A percentile compares a stretch with the other conserved stretches of the same genome.
Evolutionary conservation across 1,140 invertebrate species (phyloP).

Genomic region (Lepidurus couesii): DNA sequence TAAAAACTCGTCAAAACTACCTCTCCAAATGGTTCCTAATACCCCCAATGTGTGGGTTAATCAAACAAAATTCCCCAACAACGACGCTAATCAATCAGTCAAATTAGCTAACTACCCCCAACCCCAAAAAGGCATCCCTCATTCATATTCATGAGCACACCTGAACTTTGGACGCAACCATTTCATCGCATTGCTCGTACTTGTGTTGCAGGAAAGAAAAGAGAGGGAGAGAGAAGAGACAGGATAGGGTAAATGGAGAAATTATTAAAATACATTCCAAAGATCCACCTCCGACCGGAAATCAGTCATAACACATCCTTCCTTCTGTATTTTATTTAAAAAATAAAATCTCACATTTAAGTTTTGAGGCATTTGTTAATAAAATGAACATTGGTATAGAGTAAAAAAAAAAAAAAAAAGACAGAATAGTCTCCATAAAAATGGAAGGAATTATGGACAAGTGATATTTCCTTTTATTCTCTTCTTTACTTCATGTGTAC

Average conservation of each 20-base stretch:
- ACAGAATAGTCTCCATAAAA: neutral
- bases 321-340: too few relatives aligned
- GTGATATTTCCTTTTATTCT: too few relatives aligned
- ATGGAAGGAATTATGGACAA: neutral
- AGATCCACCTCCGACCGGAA: neutral
- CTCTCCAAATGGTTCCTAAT: neutral
- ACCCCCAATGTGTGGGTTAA: neutral
- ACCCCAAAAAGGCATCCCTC: neutral
- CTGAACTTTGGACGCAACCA: neutral
- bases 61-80: neutral
- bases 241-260: constrained; percentile 7
- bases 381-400: neutral
- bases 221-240: neutral
- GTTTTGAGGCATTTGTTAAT: neutral
- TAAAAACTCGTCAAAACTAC: too few relatives aligned
- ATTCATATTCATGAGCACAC: constrained; percentile 3
- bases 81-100: constrained; percentile 18
- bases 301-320: neutral
- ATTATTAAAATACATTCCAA: neutral
- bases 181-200: neutral
- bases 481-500: too few relatives aligned
- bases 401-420: neutral
- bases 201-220: too few relatives aligned
- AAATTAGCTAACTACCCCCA: neutral
- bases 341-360: neutral